phyloP scores from a whole-genome alignment of 2,888 invertebrate species.

The Sicus ferrugineus region DNA sequence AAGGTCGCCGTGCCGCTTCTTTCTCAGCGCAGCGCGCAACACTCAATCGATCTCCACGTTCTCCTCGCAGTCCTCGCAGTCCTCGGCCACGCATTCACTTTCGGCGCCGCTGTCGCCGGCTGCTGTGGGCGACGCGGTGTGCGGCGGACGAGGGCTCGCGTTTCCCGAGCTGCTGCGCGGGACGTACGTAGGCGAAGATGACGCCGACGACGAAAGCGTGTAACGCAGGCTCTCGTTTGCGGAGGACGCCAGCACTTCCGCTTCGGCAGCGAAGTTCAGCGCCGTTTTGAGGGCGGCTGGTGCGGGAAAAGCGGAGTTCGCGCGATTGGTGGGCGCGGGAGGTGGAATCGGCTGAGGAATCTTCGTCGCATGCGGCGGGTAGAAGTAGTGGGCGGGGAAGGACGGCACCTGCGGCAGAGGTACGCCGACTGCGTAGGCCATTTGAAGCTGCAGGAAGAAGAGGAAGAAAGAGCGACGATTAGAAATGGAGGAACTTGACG shows the following conservation, averaged over 20 bases:
- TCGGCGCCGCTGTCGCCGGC: constrained; percentile 52
- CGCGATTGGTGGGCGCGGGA: constrained; percentile 46
- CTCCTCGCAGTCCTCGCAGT: constrained; percentile 63
- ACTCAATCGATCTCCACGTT: constrained; percentile 64
- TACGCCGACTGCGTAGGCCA: constrained; percentile 62
- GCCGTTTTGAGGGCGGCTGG: constrained; percentile 35
- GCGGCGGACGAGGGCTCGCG: constrained; percentile 23
- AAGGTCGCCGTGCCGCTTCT: background rate
- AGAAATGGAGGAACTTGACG: background rate
- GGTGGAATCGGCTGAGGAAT: constrained; percentile 63
- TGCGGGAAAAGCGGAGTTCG: constrained; percentile 24
- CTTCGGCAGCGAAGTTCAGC: constrained; percentile 30
- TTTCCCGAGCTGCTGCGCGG: constrained; percentile 37
- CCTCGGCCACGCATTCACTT: constrained; percentile 54
- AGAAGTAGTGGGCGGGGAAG: constrained; percentile 62
- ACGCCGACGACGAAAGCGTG: constrained; percentile 49
- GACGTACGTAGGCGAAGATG: constrained; percentile 51
- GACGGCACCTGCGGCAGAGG: constrained; percentile 62
- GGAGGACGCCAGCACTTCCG: constrained; percentile 19
- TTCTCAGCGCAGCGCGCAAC: background rate
- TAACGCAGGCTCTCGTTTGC: constrained; percentile 36
- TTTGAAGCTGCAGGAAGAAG: constrained; percentile 54
- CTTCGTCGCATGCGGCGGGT: constrained; percentile 60
- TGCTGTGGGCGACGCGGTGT: constrained; percentile 32
- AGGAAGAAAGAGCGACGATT: background rate